Base-by-base conservation (phyloP, 2,797 vertebrate species). In the Xiphophorus birchmanni region DNA sequence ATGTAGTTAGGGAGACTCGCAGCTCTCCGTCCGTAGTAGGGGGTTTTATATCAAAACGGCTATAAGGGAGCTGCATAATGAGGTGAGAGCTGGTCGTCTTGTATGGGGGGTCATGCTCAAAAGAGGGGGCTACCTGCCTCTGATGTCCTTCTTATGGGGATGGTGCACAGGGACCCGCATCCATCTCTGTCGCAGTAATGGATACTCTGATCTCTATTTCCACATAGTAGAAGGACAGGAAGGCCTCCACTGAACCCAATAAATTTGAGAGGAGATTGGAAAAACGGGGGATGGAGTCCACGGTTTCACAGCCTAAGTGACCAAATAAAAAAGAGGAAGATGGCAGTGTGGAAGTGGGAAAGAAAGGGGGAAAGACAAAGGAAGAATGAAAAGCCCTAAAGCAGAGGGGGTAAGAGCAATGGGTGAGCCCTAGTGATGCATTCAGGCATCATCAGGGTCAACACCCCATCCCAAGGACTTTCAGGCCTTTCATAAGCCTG, bases 181-280 rank as follows among this genome's bases (percentile, higher is more conserved):
- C 95, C 95, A 96, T 96, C 96, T 96, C 95, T 96, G 96, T 96
- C 95, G 92, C 87, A 94, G 95, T 97, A 96, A 97, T 96, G 96
- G 95, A 95, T 96, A 95, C 96, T 96, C 95, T 96, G 96, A 97
- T 96, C 96, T 95, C 96, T 95, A 96, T 96, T 96, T 96, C 94
- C 95, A 94, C 94, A 87, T 87, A 32, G 93, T 94, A 94, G 96
- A 96, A 96, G 96, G 96, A 97, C 96, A 96, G 95, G 94, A 95
- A 95, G 94, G 95, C 95, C 95, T 96, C 95, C 94, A 94, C 94
- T 97, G 96, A 96, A 97, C 96, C 96, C 96, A 96, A 97, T 96
- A 97, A 96, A 96, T 96, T 96, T 96, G 93, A 96, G 93, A 95
- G 92, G 94, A 96, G 95, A 96, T 96, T 96, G 96, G 95, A 96